A percentile compares a stretch with the other conserved stretches of the same genome.
phyloP scores from a whole-genome alignment of 2,797 vertebrate genomes.

The Sebastes minor region DNA sequence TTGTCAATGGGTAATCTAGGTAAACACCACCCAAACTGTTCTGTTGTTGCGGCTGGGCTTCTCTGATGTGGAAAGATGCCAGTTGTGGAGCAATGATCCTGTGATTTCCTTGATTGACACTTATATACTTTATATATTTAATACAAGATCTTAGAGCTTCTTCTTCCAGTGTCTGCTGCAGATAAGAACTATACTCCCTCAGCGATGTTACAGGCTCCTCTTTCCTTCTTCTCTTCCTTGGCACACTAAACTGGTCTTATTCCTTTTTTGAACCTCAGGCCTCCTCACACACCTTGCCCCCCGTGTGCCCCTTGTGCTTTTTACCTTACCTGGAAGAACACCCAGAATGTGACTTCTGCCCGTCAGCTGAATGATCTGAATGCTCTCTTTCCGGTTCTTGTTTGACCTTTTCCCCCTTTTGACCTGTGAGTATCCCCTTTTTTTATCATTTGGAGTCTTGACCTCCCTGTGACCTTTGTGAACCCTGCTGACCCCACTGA shows the following conservation, averaged over 20 bases:
- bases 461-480: constrained; percentile 61
- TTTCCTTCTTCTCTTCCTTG: constrained; percentile 11
- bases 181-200: constrained; percentile 71
- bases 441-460: constrained; percentile 30
- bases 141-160: constrained; percentile 2
- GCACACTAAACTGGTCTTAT: neutral
- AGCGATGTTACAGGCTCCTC: constrained; percentile 21
- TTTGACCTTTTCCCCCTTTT: constrained; percentile 43
- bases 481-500: constrained; percentile 38
- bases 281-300: constrained; percentile 18
- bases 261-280: constrained; percentile 14
- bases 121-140: no score
- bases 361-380: constrained; percentile 40
- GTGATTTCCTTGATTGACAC: constrained; percentile 6
- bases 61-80: neutral
- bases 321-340: constrained; percentile 32
- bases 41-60: neutral
- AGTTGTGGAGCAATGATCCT: neutral
- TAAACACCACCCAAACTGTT: constrained; percentile 12
- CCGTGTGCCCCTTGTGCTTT: constrained; percentile 25
- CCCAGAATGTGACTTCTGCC: constrained; percentile 33
- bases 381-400: constrained; percentile 33
- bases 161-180: constrained; percentile 26
- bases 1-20: constrained; percentile 19
- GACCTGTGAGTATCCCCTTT: constrained; percentile 30